A percentile compares a stretch with the other conserved stretches of the same genome.
These are phyloP conservation scores for Dicaeum eximium DNA, from an alignment of 2,113 vertebrate genomes.

Conservation along the genomic window DNA sequence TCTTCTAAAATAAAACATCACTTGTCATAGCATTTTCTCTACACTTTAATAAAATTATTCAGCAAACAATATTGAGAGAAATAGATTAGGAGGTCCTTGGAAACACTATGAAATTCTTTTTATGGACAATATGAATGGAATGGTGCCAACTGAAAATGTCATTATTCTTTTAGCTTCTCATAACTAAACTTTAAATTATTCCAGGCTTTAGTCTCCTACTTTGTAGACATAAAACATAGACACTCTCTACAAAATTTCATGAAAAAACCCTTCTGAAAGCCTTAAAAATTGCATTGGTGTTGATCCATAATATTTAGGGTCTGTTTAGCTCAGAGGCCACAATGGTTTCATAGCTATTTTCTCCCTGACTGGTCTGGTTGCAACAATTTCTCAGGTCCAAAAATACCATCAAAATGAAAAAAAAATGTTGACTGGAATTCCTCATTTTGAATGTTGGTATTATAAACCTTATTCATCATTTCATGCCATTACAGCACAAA, in stretches of 20 bases:
- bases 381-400: background rate
- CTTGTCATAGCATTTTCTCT: background rate
- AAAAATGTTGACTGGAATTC: background rate
- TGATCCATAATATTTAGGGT: background rate
- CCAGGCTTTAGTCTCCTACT: background rate
- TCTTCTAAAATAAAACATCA: background rate
- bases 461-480: background rate
- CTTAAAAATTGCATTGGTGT: background rate
- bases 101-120: background rate
- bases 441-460: background rate
- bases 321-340: background rate
- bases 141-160: background rate
- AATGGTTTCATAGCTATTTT: background rate
- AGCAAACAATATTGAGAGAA: background rate
- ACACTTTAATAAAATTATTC: background rate
- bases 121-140: background rate
- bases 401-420: background rate
- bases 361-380: background rate
- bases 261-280: background rate
- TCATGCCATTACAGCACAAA: background rate
- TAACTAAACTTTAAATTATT: background rate
- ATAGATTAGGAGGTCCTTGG: background rate
- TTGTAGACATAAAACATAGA: background rate
- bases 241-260: background rate
- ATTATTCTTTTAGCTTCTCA: background rate